These are phyloP conservation scores for Scolopax bukidnonensis DNA, from an alignment of 2,797 vertebrate genomes.

Conservation along the genomic window DNA sequence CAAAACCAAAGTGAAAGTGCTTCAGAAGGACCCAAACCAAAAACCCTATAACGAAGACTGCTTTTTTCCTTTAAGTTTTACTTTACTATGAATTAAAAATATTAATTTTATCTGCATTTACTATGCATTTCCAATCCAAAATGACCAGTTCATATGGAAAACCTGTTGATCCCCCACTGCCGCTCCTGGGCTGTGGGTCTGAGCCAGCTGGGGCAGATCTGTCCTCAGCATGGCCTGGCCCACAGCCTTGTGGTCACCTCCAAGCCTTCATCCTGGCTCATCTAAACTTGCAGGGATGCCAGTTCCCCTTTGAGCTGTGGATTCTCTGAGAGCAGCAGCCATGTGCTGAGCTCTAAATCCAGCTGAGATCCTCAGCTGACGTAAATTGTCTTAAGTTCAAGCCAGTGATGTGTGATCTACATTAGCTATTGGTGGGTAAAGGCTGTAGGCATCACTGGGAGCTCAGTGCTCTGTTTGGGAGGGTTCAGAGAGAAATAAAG, in stretches of 20 bases:
- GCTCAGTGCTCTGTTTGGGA: conserved; percentile 5
- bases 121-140: not conserved
- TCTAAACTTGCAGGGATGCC: not conserved
- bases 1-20: not conserved
- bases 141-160: not conserved
- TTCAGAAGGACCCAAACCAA: not conserved
- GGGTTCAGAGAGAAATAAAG: not conserved
- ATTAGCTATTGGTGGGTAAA: conserved; percentile 54
- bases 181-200: not conserved
- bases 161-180: not conserved
- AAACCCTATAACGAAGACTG: not conserved
- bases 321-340: not conserved
- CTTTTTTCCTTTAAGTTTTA: not conserved
- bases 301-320: not conserved
- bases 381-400: not conserved
- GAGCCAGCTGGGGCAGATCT: not conserved
- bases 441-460: conserved; percentile 54
- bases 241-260: not conserved
- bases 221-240: not conserved
- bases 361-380: not conserved
- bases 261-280: fast-evolving
- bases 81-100: not conserved
- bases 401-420: conserved; percentile 55
- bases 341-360: not conserved
- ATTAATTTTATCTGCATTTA: not conserved